Base-by-base conservation (phyloP, 1,140 invertebrate species). In the Temnothorax curvispinosus region DNA sequence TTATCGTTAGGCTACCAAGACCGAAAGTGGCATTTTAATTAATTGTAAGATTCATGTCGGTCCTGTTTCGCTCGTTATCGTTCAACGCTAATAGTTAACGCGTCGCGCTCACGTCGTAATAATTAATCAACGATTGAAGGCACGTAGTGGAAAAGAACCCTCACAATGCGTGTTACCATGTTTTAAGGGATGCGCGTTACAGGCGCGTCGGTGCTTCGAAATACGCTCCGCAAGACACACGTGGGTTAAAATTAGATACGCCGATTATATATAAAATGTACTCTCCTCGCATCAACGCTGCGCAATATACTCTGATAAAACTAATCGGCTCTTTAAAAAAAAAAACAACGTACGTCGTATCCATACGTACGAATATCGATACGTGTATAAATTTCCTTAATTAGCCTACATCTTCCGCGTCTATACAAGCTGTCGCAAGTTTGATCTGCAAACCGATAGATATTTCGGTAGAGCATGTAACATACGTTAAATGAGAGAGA, bases 281-380 rank as follows among this genome's bases (percentile, higher is more conserved):
- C 8, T 41, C 27, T 27, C n/a, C 18, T 56, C 18, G 35, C 35
- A 41, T 65, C 38, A 65, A 41, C 18, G 11, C 18, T 18, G 35
- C 27, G 27, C 27, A 27, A 75, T 27, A 76, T 58, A 75, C 1
- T 76, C 38, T 27, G 13, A 76, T 60, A 60, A 41, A 76, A 60
- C 3, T 18, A 62, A 77, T 44, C 44, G 44, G 7, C 5, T 74
- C 13, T 35, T 44, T 77, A 35, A 35, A 41, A 60, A 77, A 77
- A 60, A 60, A 77, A 77, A 60, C 74, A 77, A 77, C 41, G 9
- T 35, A 58, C 21, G 21, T 54, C 15, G 27, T 27, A 72, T 60
- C 11, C n/a, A 15, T 3, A 47, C 56, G 5, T 44, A 35, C 11
- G 15, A 76, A 76, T 44, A 76, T 44, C 15, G 9, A 77, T 60